A percentile compares a stretch with the other conserved stretches of the same genome.
Conservation (phyloP, 2,113 vertebrate genomes). For the Rafetus swinhoei region DNA sequence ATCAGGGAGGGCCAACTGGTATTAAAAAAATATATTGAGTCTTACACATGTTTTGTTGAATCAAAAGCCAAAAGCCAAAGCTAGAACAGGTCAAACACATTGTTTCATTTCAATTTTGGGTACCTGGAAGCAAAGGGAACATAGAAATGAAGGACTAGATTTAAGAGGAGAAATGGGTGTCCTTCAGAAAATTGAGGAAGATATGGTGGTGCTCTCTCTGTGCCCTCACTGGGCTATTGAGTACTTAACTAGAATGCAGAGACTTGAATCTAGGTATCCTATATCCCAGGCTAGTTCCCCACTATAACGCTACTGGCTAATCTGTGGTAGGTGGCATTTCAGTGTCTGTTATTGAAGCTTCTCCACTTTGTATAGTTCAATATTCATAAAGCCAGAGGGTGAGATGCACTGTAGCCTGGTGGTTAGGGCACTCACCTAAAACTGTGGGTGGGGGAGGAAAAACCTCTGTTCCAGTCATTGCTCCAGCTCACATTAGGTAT, state of each 20-base stretch:
- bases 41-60: not conserved
- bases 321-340: not conserved
- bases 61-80: not conserved
- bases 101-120: not conserved
- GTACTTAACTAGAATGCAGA: not conserved
- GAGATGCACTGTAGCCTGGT: not conserved
- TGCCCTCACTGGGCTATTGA: not conserved
- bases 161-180: not conserved
- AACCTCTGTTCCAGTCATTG: not conserved
- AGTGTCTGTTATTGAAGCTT: not conserved
- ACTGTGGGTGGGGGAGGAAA: not conserved
- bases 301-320: not conserved
- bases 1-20: too few relatives aligned
- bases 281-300: not conserved
- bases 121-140: not conserved
- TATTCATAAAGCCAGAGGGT: not conserved
- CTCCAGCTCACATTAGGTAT: not conserved
- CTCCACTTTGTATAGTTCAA: not conserved
- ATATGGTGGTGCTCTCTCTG: not conserved
- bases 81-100: not conserved
- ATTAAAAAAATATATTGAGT: not conserved
- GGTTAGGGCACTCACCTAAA: not conserved
- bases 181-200: not conserved
- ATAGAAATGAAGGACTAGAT: not conserved
- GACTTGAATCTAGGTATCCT: not conserved